Conservation (phyloP, 1,140 invertebrate species). For the Trachymyrmex cornetzi region DNA sequence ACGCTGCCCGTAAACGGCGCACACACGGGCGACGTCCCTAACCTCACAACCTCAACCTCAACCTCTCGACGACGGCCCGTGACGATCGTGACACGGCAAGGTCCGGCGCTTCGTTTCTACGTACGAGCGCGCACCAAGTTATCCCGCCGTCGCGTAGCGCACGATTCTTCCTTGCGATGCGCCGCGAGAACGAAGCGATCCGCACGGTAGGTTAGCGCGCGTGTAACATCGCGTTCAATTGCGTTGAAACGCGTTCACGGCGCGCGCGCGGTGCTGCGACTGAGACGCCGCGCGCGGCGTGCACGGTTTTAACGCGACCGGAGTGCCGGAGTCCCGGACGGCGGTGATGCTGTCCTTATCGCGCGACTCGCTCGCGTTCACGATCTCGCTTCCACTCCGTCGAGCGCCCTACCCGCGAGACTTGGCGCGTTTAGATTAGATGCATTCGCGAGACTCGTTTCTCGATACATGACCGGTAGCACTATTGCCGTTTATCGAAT, state of each 20-base stretch:
- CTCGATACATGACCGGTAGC: constrained; percentile 4
- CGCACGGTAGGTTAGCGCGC: background rate
- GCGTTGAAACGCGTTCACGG: constrained; percentile 56
- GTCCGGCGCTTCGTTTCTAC: background rate
- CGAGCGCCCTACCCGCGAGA: constrained; percentile 15
- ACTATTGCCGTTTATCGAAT: background rate
- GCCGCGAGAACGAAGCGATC: background rate
- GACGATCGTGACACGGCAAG: background rate
- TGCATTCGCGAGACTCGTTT: constrained; percentile 15
- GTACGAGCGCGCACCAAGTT: background rate
- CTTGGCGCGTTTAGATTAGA: constrained; percentile 14
- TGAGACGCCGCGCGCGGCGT: constrained; percentile 71
- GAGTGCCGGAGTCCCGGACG: background rate
- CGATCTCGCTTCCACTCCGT: constrained; percentile 1
- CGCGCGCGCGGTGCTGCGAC: constrained; percentile 73
- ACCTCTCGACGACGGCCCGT: background rate
- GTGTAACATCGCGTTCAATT: constrained; percentile 30
- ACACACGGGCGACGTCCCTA: constrained; percentile 42
- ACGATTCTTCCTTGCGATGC: background rate
- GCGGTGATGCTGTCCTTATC: constrained; percentile 24
- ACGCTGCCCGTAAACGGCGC: constrained; percentile 3
- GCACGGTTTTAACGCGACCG: constrained; percentile 62
- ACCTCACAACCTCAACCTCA: constrained; percentile 55
- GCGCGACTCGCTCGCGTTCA: background rate
- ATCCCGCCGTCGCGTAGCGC: background rate